Conservation (phyloP, 1,140 invertebrate species). For the Chlorops oryzae region DNA sequence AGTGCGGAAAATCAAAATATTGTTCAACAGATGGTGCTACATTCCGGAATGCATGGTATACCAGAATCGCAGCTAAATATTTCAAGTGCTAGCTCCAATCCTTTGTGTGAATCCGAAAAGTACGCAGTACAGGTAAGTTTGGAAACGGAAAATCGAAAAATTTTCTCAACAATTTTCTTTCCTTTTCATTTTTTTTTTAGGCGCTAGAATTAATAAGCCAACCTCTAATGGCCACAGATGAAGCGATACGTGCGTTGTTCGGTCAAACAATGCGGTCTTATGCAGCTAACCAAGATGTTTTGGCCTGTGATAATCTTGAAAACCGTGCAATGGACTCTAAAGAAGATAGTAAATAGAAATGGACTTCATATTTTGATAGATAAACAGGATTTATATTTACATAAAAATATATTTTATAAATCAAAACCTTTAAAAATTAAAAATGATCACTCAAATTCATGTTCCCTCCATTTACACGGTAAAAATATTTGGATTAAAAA, state of each 20-base stretch:
- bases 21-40: slow-evolving; percentile 36
- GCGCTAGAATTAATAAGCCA: slow-evolving; percentile 42
- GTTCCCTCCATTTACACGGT: too few relatives aligned
- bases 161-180: neutral
- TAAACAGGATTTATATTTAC: too few relatives aligned
- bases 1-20: slow-evolving; percentile 44
- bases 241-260: slow-evolving; percentile 42
- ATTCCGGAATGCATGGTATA: slow-evolving; percentile 42
- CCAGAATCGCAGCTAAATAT: slow-evolving; percentile 33
- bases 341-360: too few relatives aligned
- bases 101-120: slow-evolving; percentile 44
- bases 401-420: too few relatives aligned
- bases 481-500: too few relatives aligned
- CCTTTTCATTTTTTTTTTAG: slow-evolving; percentile 10
- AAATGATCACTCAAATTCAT: too few relatives aligned
- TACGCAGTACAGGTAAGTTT: slow-evolving; percentile 37
- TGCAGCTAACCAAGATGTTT: neutral
- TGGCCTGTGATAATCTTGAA: too few relatives aligned
- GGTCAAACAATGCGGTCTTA: slow-evolving; percentile 37
- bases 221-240: slow-evolving; percentile 42
- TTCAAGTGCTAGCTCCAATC: slow-evolving; percentile 30
- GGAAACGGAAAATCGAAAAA: neutral
- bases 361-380: too few relatives aligned
- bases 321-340: too few relatives aligned
- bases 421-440: too few relatives aligned